Percentiles rank a stretch among this genome's conserved stretches.
Evolutionary conservation across 1,140 invertebrate species (phyloP).

Genomic region (Monomorium pharaonis): DNA sequence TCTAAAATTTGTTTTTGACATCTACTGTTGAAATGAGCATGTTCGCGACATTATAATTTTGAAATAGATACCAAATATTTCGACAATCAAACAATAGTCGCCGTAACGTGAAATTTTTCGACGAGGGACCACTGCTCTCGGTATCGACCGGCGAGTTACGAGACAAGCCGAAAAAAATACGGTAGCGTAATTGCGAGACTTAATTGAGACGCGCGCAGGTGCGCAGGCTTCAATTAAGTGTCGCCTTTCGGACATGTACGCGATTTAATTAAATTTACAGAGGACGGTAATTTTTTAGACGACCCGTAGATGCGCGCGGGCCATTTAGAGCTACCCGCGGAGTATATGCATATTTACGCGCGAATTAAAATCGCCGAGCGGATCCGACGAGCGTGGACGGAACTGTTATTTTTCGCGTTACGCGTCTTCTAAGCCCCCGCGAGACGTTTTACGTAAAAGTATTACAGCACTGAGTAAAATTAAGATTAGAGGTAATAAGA

Average conservation of each 20-base stretch:
- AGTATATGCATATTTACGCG: slow-evolving; percentile 55
- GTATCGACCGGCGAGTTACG: slow-evolving; percentile 29
- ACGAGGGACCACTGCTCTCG: background rate
- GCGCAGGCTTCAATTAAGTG: slow-evolving; percentile 53
- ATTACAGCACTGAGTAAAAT: slow-evolving; percentile 36
- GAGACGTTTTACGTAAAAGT: slow-evolving; percentile 11
- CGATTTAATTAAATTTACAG: slow-evolving; percentile 62
- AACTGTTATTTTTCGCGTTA: slow-evolving; percentile 22
- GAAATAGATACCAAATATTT: background rate
- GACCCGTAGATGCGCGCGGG: slow-evolving; percentile 45
- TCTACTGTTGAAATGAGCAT: background rate
- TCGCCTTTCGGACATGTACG: slow-evolving; percentile 57
- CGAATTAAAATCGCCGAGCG: slow-evolving; percentile 44
- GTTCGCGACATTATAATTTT: slow-evolving; percentile 11
- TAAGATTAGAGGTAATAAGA: slow-evolving; percentile 42
- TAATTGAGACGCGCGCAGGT: slow-evolving; percentile 60
- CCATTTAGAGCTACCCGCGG: slow-evolving; percentile 36
- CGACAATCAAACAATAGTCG: slow-evolving; percentile 17
- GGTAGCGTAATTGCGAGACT: slow-evolving; percentile 54
- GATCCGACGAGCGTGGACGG: background rate
- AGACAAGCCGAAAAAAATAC: slow-evolving; percentile 37
- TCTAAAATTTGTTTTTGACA: slow-evolving; percentile 24
- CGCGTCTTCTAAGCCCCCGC: background rate
- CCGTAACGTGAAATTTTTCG: background rate
- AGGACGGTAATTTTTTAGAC: slow-evolving; percentile 56